A percentile compares a stretch with the other conserved stretches of the same genome.
These are phyloP conservation scores for Teleiodes luculella DNA, from an alignment of 2,888 invertebrate species.

Conservation along the genomic window DNA sequence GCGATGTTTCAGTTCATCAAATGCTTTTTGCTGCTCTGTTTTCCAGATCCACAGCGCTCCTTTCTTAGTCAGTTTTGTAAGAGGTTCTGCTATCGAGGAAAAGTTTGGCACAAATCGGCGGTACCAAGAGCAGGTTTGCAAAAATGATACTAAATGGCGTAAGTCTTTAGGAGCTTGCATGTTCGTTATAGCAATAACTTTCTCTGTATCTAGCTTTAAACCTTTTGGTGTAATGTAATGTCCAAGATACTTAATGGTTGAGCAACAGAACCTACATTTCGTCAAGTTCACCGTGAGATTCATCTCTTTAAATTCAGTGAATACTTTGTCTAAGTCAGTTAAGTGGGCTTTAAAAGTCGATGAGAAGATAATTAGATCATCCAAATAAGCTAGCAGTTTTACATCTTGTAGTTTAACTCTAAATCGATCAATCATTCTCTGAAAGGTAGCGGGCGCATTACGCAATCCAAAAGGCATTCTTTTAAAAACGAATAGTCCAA, in stretches of 20 bases:
- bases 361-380: constrained; percentile 30
- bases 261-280: constrained; percentile 27
- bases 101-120: constrained; percentile 32
- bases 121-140: constrained; percentile 32
- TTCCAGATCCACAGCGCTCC: constrained; percentile 31
- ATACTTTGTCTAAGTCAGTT: constrained; percentile 24
- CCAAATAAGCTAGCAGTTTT: constrained; percentile 26
- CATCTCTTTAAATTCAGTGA: constrained; percentile 23
- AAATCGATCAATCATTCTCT: constrained; percentile 26
- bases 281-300: constrained; percentile 21
- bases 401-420: constrained; percentile 10
- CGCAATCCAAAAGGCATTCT: constrained; percentile 39
- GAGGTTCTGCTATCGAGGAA: constrained; percentile 30
- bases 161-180: neutral
- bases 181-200: constrained; percentile 26
- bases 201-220: constrained; percentile 23
- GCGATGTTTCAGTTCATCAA: constrained; percentile 20
- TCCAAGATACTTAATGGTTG: constrained; percentile 25
- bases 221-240: constrained; percentile 26
- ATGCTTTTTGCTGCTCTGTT: constrained; percentile 24
- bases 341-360: constrained; percentile 23
- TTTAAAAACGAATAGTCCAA: constrained; percentile 35
- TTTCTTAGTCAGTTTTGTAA: constrained; percentile 34
- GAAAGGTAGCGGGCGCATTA: constrained; percentile 29
- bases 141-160: neutral